phyloP scores from a whole-genome alignment of 2,888 invertebrate species.

The Lacanobia wlatinum region DNA sequence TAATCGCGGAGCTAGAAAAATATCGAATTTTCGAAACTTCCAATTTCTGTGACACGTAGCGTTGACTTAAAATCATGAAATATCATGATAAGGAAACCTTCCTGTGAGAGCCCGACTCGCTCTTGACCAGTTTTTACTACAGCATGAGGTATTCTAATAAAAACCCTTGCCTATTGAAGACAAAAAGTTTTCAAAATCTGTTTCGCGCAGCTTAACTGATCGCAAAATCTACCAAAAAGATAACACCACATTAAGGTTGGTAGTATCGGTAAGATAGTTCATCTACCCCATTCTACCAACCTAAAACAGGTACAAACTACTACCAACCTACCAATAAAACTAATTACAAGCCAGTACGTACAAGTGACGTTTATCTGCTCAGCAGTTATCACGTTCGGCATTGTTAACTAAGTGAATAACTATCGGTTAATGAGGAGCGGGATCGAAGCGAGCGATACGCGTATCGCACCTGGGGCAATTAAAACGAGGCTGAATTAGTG shows the following conservation, averaged over 20 bases:
- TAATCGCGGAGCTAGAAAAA: too few relatives aligned
- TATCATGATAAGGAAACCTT: too few relatives aligned
- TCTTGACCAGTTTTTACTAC: too few relatives aligned
- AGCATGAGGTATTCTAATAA: too few relatives aligned
- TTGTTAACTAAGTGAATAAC: conserved; percentile 81
- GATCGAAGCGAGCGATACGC: conserved; percentile 72
- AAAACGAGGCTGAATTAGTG: conserved; percentile 56
- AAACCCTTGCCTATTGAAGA: too few relatives aligned
- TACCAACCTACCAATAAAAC: conserved; percentile 39
- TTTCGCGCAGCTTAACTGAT: background rate
- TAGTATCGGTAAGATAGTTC: background rate
- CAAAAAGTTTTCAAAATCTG: too few relatives aligned
- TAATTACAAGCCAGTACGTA: conserved; percentile 43
- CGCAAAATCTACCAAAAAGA: background rate
- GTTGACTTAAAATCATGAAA: too few relatives aligned
- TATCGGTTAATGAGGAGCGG: conserved; percentile 84
- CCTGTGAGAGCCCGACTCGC: too few relatives aligned
- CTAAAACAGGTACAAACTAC: background rate
- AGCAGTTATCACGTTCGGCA: conserved; percentile 68
- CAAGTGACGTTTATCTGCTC: conserved; percentile 54
- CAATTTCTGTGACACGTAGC: too few relatives aligned
- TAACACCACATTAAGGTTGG: background rate
- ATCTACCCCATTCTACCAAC: background rate
- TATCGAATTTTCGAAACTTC: too few relatives aligned
- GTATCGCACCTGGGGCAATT: conserved; percentile 64